Evolutionary conservation across 2,113 vertebrate genomes (phyloP).

Genomic region (Clupea harengus): DNA sequence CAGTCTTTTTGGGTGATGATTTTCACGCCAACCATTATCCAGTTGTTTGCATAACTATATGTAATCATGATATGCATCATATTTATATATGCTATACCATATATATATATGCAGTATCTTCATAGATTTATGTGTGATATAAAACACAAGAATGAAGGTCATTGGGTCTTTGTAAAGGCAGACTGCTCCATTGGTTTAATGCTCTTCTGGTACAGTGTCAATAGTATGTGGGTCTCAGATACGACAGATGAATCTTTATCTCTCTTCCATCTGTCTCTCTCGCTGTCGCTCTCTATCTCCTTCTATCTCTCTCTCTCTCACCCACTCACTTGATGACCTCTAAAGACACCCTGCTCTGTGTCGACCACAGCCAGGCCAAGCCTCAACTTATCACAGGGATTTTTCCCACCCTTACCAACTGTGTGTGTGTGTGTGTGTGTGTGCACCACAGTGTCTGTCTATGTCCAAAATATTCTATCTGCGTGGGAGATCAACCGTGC

Average conservation of each 20-base stretch:
- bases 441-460: background rate
- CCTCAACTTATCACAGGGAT: background rate
- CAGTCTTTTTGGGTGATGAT: background rate
- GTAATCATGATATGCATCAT: background rate
- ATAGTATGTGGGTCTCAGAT: background rate
- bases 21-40: background rate
- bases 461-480: slow-evolving; percentile 14
- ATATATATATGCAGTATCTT: background rate
- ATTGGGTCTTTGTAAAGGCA: background rate
- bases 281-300: background rate
- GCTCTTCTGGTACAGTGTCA: background rate
- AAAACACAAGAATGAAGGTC: background rate
- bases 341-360: slow-evolving; percentile 4
- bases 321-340: background rate
- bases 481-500: background rate
- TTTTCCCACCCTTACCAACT: slow-evolving; percentile 1
- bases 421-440: background rate
- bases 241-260: background rate
- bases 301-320: background rate
- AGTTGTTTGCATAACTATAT: background rate
- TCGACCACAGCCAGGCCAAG: background rate
- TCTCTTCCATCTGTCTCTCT: background rate
- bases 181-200: background rate
- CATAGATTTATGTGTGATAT: background rate
- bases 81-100: background rate